Percentiles rank a stretch among this genome's conserved stretches.
These are phyloP conservation scores for Arothron firmamentum DNA, from an alignment of 2,113 vertebrate species.

Conservation along the genomic window DNA sequence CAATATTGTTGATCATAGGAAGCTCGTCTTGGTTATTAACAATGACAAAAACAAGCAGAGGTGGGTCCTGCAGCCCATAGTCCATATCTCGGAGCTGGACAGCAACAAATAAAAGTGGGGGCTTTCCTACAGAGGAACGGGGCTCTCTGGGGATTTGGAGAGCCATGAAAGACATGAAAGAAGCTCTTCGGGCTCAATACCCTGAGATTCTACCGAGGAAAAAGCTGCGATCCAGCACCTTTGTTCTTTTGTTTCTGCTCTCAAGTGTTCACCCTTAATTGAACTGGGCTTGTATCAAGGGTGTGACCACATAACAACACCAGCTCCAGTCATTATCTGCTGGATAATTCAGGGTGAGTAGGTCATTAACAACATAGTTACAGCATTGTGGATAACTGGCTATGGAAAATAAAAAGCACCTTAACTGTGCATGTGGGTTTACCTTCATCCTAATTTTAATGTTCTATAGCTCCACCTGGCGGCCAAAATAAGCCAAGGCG, in stretches of 20 bases:
- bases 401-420: too few relatives aligned
- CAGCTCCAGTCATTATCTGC: slow-evolving; percentile 12
- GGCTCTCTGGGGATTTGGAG: slow-evolving; percentile 11
- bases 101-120: slow-evolving; percentile 64
- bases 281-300: slow-evolving; percentile 34
- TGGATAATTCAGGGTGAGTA: slow-evolving; percentile 3
- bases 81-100: slow-evolving; percentile 44
- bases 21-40: slow-evolving; percentile 68
- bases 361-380: too few relatives aligned
- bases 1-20: slow-evolving; percentile 79
- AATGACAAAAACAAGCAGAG: slow-evolving; percentile 73
- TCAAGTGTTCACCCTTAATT: slow-evolving; percentile 49
- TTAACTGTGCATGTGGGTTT: slow-evolving; percentile 8
- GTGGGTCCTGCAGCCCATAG: slow-evolving; percentile 41
- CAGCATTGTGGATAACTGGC: too few relatives aligned
- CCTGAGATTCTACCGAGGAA: slow-evolving; percentile 52
- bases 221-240: slow-evolving; percentile 45
- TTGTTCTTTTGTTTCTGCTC: slow-evolving; percentile 69
- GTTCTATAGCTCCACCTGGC: slow-evolving; percentile 39
- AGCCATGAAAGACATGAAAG: slow-evolving; percentile 64
- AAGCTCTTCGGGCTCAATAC: slow-evolving; percentile 57
- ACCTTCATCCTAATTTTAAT: not conserved
- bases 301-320: slow-evolving; percentile 40
- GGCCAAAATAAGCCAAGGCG: slow-evolving; percentile 1
- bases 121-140: slow-evolving; percentile 52